phyloP scores from a whole-genome alignment of 2,113 vertebrate genomes.

The Menura novaehollandiae region DNA sequence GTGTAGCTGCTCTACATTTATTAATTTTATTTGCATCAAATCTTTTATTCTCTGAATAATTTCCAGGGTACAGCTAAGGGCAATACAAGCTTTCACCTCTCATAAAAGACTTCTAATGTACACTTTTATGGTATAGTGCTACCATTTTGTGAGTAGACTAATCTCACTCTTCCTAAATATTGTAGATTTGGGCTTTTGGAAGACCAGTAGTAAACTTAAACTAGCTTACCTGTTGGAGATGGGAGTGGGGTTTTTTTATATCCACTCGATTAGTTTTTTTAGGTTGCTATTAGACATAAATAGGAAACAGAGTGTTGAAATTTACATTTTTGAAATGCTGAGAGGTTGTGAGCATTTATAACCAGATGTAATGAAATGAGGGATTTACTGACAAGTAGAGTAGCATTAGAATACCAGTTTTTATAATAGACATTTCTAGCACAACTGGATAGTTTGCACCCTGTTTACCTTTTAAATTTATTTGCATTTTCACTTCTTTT shows the following conservation, averaged over 20 bases:
- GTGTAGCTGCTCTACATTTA: background rate
- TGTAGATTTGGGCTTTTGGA: background rate
- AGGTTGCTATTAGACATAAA: background rate
- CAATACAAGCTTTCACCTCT: background rate
- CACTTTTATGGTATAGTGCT: background rate
- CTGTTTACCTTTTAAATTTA: background rate
- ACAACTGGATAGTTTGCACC: background rate
- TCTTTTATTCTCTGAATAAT: background rate
- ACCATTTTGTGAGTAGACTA: background rate
- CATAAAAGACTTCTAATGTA: background rate
- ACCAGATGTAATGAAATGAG: background rate
- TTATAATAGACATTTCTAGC: background rate
- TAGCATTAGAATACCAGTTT: background rate
- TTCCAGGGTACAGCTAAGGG: background rate
- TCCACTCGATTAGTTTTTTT: background rate
- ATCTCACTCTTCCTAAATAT: background rate
- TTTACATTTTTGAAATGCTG: background rate
- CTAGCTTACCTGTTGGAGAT: background rate
- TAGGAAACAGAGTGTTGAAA: background rate
- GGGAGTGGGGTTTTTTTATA: background rate
- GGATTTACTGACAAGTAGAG: background rate
- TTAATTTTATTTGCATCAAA: background rate
- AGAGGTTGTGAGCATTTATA: background rate
- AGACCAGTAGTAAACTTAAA: background rate
- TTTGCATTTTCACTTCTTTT: background rate